phyloP scores from a whole-genome alignment of 2,113 vertebrate species.

The Podarcis raffonei region DNA sequence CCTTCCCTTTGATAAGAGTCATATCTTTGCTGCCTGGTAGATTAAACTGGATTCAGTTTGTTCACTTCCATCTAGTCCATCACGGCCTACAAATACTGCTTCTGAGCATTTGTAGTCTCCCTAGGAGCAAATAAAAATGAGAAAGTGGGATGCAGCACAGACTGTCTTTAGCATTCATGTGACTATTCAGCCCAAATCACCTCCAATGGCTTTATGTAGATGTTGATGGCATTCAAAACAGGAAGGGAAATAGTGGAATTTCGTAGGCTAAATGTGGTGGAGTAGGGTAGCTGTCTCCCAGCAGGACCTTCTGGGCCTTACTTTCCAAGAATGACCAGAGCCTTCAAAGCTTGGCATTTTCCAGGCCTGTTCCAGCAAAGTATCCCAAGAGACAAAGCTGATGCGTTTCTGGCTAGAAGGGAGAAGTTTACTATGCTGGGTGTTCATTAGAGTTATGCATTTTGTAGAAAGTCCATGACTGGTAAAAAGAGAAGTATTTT shows the following conservation, averaged over 20 bases:
- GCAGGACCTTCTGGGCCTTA: not conserved
- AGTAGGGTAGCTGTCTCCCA: not conserved
- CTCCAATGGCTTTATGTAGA: too few species aligned
- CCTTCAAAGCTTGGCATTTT: not conserved
- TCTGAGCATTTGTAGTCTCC: not conserved
- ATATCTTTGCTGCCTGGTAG: not conserved
- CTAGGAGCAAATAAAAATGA: too few species aligned
- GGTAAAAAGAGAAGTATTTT: not conserved
- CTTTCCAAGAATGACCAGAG: not conserved
- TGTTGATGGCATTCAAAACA: too few species aligned
- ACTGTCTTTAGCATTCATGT: too few species aligned
- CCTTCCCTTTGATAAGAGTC: not conserved
- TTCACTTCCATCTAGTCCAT: not conserved
- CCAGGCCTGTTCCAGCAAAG: not conserved
- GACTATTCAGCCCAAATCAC: too few species aligned
- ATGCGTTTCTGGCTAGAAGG: too few species aligned
- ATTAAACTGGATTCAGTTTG: not conserved
- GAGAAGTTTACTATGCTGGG: too few species aligned
- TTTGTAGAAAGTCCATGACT: not conserved
- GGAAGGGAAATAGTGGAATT: too few species aligned
- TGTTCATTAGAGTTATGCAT: too few species aligned
- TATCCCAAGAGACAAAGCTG: not conserved
- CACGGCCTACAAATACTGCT: not conserved
- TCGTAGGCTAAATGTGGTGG: not conserved
- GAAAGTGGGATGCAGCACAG: too few species aligned